Percentiles rank a stretch among this genome's conserved stretches.
Evolutionary conservation across 2,113 vertebrate species (phyloP).

Genomic region (Bubo bubo): DNA sequence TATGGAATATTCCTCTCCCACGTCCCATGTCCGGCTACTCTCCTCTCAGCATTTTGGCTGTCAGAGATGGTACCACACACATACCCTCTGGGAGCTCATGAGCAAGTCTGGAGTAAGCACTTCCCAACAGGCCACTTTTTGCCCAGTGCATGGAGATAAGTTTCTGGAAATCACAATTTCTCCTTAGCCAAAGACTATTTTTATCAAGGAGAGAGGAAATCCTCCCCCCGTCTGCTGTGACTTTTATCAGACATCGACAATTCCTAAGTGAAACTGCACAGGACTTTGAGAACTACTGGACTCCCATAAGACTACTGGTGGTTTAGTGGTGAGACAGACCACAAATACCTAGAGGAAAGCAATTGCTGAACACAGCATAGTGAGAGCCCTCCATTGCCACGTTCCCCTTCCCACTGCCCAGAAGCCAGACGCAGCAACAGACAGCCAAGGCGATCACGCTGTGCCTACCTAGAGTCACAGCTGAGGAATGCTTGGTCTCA

Average conservation of each 20-base stretch:
- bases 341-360: background rate
- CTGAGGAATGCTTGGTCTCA: fast-evolving
- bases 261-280: background rate
- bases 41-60: background rate
- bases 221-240: background rate
- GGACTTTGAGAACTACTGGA: background rate
- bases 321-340: background rate
- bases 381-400: background rate
- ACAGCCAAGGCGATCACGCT: fast-evolving
- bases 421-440: fast-evolving
- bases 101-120: background rate
- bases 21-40: background rate
- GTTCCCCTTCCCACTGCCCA: fast-evolving
- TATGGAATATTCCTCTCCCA: background rate
- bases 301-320: background rate
- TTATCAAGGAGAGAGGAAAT: conserved; percentile 22
- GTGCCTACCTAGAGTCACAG: background rate
- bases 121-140: background rate
- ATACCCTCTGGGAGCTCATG: background rate
- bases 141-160: background rate
- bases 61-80: background rate
- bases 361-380: fast-evolving
- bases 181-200: conserved; percentile 24
- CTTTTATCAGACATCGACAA: background rate
- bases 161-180: background rate